phyloP scores from a whole-genome alignment of 2,797 vertebrate genomes.

The Oceanodroma leucorhoa region DNA sequence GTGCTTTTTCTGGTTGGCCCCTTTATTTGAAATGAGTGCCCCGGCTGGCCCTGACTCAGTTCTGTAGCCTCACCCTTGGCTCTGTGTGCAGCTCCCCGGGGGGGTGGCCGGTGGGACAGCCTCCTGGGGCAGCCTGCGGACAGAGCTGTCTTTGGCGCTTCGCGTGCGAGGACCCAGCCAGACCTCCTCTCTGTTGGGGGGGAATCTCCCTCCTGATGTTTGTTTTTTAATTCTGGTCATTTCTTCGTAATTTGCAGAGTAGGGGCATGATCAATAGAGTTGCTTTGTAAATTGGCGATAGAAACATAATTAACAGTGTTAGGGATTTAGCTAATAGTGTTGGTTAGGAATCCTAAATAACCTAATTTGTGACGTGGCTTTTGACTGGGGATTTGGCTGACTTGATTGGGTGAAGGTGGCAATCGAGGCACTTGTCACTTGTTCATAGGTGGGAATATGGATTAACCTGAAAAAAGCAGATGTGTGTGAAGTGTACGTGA shows the following conservation, averaged over 20 bases:
- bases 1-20: neutral
- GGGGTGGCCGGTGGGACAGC: neutral
- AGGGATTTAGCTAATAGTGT: constrained; percentile 37
- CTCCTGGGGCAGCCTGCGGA: neutral
- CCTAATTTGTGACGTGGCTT: constrained; percentile 8
- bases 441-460: neutral
- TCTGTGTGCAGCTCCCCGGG: neutral
- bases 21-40: neutral
- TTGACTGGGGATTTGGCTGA: neutral
- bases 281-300: constrained; percentile 18
- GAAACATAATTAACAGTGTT: constrained; percentile 60
- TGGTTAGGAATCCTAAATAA: constrained; percentile 46
- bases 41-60: neutral
- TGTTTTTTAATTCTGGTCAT: neutral
- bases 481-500: neutral
- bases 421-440: neutral
- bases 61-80: neutral
- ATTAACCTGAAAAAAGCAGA: neutral
- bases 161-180: neutral
- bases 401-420: neutral
- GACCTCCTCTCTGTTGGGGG: neutral
- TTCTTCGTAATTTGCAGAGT: neutral
- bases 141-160: neutral
- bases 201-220: neutral
- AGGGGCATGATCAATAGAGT: constrained; percentile 22